Conservation (phyloP, 2,888 invertebrate species). For the Falcaria lacertinaria region DNA sequence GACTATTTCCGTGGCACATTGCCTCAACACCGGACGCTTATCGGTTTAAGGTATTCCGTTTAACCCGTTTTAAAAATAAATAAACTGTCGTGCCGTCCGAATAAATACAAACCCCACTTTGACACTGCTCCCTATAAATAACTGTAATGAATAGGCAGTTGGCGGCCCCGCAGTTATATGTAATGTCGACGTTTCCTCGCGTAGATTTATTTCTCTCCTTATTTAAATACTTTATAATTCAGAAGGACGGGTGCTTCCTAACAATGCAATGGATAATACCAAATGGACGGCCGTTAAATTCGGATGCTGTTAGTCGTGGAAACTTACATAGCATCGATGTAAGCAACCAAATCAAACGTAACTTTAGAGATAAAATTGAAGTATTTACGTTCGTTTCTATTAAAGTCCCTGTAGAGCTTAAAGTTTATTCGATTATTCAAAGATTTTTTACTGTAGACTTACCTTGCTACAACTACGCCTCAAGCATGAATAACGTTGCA, state of each 20-base stretch:
- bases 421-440: background rate
- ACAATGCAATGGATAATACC: constrained; percentile 33
- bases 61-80: constrained; percentile 73
- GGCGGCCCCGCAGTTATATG: constrained; percentile 67
- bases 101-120: constrained; percentile 72
- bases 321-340: constrained; percentile 6
- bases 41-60: constrained; percentile 62
- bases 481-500: background rate
- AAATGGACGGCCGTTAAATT: constrained; percentile 9
- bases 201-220: constrained; percentile 66
- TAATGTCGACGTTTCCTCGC: constrained; percentile 69
- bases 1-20: constrained; percentile 51
- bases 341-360: constrained; percentile 13
- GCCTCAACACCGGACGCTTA: constrained; percentile 58
- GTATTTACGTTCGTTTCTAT: constrained; percentile 1
- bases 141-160: constrained; percentile 74
- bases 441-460: background rate
- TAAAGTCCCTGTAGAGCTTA: background rate
- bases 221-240: constrained; percentile 71
- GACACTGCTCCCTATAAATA: constrained; percentile 76
- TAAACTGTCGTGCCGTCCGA: constrained; percentile 65
- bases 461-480: background rate
- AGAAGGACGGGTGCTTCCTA: constrained; percentile 45
- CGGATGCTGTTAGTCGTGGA: constrained; percentile 9
- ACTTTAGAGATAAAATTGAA: constrained; percentile 16